Evolutionary conservation across 2,113 vertebrate genomes (phyloP).

Genomic region (Crotalus viridis): DNA sequence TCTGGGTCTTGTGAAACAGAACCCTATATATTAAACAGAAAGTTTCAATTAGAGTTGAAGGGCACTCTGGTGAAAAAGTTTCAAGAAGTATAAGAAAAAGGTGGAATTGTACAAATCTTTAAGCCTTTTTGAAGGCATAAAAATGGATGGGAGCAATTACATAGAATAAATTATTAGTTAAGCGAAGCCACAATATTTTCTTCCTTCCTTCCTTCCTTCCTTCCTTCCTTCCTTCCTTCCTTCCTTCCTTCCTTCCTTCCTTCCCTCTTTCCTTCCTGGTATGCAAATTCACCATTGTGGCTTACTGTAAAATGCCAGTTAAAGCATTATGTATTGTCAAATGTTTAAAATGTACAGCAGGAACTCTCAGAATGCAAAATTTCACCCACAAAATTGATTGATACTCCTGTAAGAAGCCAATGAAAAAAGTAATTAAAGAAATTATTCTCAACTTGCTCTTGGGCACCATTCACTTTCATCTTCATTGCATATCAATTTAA

Average conservation of each 20-base stretch:
- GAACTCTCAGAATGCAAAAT: not conserved
- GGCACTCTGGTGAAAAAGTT: too few species aligned
- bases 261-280: not conserved
- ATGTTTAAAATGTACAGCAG: not conserved
- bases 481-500: not conserved
- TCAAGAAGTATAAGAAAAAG: too few species aligned
- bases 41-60: too few species aligned
- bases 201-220: not conserved
- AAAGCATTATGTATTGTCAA: not conserved
- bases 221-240: too few species aligned
- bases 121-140: too few species aligned
- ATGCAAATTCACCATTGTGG: not conserved
- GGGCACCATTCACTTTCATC: not conserved
- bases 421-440: not conserved
- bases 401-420: not conserved
- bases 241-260: too few species aligned
- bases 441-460: not conserved
- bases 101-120: too few species aligned
- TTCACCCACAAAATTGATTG: not conserved
- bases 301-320: not conserved
- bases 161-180: too few species aligned
- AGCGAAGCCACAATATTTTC: too few species aligned
- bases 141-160: too few species aligned
- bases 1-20: too few species aligned
- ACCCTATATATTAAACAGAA: too few species aligned